Conservation (phyloP, 1,140 invertebrate genomes). For the Microplitis mediator region DNA sequence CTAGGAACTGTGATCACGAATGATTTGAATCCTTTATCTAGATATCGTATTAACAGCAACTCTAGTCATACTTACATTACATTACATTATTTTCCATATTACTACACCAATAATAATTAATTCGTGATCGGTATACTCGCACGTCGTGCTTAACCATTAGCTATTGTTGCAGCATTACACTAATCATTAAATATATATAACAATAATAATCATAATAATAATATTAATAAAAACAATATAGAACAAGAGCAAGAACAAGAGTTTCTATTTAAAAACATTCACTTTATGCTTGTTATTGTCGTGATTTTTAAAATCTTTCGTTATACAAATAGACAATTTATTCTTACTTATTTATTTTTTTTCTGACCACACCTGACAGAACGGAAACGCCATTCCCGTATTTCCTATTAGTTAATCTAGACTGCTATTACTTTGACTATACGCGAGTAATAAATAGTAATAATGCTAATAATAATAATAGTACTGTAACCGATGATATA, state of each 20-base stretch:
- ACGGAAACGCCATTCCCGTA: neutral
- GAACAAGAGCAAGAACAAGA: conserved; percentile 37
- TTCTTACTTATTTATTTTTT: neutral
- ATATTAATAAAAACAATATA: neutral
- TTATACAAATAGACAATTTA: neutral
- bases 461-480: neutral
- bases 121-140: conserved; percentile 50
- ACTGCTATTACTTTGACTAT: neutral
- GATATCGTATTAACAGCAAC: conserved; percentile 6
- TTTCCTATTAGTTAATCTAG: neutral
- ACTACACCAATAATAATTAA: conserved; percentile 49
- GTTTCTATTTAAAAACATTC: neutral
- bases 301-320: neutral
- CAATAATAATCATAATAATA: no score
- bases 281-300: neutral
- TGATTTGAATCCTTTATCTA: conserved; percentile 57
- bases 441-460: no score
- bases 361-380: neutral
- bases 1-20: conserved; percentile 47
- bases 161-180: no score
- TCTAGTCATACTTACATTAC: neutral
- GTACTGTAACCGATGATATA: conserved; percentile 6
- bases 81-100: neutral
- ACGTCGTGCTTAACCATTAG: conserved; percentile 22
- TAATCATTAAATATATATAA: conserved; percentile 12